A percentile compares a stretch with the other conserved stretches of the same genome.
These are phyloP conservation scores for Sander vitreus DNA, from an alignment of 2,113 vertebrate species.

Conservation along the genomic window DNA sequence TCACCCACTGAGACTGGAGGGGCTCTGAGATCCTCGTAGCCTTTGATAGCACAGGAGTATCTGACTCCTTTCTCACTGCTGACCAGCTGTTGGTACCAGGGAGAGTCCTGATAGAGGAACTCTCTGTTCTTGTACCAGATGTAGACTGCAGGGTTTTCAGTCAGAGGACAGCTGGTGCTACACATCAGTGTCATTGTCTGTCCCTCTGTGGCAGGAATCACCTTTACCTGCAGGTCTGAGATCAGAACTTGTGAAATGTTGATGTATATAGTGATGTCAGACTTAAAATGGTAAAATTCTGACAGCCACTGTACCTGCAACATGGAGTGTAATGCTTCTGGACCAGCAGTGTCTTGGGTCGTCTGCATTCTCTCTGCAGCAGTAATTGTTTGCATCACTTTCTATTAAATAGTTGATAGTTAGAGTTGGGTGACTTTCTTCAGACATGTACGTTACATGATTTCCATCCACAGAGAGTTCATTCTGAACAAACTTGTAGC, in stretches of 20 bases:
- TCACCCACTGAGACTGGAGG: constrained; percentile 20
- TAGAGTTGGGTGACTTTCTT: no score
- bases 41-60: constrained; percentile 62
- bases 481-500: accelerated
- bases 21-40: constrained; percentile 17
- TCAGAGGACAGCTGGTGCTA: constrained; percentile 28
- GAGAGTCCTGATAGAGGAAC: constrained; percentile 58
- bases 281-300: no score
- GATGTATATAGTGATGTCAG: no score
- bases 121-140: constrained; percentile 24
- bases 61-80: constrained; percentile 29
- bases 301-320: constrained; percentile 4
- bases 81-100: constrained; percentile 57
- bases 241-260: no score
- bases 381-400: neutral
- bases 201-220: constrained; percentile 20
- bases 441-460: no score
- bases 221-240: neutral
- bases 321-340: accelerated
- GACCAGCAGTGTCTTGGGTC: accelerated
- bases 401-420: constrained; percentile 2
- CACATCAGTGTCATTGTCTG: constrained; percentile 10
- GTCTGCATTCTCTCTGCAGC: neutral
- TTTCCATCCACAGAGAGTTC: no score
- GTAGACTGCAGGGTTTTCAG: constrained; percentile 11